Conservation (phyloP, 2,888 invertebrate genomes). For the Acleris literana region DNA sequence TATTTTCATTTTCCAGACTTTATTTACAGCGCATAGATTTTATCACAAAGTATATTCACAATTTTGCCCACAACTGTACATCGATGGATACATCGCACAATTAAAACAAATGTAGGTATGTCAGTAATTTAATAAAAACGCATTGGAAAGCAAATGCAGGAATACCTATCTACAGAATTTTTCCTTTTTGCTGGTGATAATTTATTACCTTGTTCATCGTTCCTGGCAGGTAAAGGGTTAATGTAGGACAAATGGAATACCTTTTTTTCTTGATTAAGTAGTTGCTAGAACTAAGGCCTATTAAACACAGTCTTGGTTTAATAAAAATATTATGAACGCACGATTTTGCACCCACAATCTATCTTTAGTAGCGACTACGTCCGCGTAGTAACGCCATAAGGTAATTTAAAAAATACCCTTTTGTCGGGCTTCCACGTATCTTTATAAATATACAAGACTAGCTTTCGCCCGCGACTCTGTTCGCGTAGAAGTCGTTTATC, state of each 20-base stretch:
- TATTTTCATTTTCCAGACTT: too few species aligned
- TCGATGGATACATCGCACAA: conserved; percentile 3
- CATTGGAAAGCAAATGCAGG: not conserved
- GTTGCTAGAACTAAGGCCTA: too few species aligned
- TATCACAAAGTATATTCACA: not conserved
- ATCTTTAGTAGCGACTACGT: too few species aligned
- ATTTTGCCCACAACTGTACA: conserved; percentile 7
- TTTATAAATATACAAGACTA: too few species aligned
- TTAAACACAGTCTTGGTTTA: too few species aligned
- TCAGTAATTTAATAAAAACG: conserved; percentile 8
- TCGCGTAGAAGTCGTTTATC: too few species aligned
- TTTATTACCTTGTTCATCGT: conserved; percentile 13
- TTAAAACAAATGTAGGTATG: conserved; percentile 23
- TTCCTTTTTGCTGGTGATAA: conserved; percentile 18
- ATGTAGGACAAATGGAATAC: conserved; percentile 2
- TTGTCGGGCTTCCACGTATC: too few species aligned
- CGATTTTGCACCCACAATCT: too few species aligned
- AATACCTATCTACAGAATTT: conserved; percentile 9
- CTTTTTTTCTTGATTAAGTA: not conserved
- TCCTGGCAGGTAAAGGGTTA: conserved; percentile 3
- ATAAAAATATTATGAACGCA: too few species aligned
- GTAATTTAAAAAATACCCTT: too few species aligned
- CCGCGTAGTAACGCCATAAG: too few species aligned
- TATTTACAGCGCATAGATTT: not conserved
- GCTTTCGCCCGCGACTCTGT: too few species aligned